phyloP scores from a whole-genome alignment of 2,113 vertebrate genomes.

The Chaetops frenatus region DNA sequence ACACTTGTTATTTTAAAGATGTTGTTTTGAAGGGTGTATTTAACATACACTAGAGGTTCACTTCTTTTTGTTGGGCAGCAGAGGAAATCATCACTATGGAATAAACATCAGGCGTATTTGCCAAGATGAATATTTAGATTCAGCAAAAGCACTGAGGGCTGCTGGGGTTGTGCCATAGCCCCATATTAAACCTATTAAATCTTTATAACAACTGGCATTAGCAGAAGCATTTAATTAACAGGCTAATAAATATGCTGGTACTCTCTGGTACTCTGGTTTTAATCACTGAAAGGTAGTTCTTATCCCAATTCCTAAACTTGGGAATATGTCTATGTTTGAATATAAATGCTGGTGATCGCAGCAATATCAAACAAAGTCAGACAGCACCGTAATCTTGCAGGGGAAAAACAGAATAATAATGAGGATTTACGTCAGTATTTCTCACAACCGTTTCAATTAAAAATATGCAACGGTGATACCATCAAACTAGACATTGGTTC shows the following conservation, averaged over 20 bases:
- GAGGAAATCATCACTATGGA: not conserved
- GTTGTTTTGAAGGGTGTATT: not conserved
- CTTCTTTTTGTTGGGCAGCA: not conserved
- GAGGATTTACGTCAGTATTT: conserved; percentile 53
- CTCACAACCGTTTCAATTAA: conserved; percentile 64
- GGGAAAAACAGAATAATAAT: conserved; percentile 15
- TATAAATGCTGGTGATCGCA: conserved; percentile 13
- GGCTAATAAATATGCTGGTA: conserved; percentile 24
- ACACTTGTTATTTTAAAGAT: not conserved
- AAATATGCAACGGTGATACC: conserved; percentile 55
- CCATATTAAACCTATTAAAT: conserved; percentile 14
- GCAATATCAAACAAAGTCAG: conserved; percentile 44
- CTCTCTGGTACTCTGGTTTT: not conserved
- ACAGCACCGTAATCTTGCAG: conserved; percentile 6
- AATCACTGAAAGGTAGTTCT: conserved; percentile 29
- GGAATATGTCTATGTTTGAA: not conserved
- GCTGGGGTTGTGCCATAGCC: not conserved
- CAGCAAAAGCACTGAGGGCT: not conserved
- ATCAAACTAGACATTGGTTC: conserved; percentile 64
- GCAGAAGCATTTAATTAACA: conserved; percentile 29
- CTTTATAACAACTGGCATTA: conserved; percentile 14
- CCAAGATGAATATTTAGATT: not conserved
- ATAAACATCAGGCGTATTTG: not conserved
- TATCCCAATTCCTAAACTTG: conserved; percentile 2
- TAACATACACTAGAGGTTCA: not conserved